Base-by-base conservation (phyloP, 2,888 invertebrate genomes). In the Sesamia inferens region DNA sequence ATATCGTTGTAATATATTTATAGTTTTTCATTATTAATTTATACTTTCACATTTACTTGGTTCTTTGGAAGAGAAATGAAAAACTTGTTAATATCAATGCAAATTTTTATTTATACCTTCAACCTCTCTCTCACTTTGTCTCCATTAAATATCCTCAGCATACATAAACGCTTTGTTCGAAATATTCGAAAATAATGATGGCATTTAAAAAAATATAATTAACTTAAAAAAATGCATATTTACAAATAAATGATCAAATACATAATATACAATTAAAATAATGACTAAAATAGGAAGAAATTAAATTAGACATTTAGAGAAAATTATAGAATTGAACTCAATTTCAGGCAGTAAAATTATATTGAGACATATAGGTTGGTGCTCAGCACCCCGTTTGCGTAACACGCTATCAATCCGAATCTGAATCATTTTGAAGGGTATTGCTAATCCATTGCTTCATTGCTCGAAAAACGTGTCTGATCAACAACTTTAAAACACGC, bases 231-330 rank as follows among this genome's bases (percentile, higher is more conserved):
- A 92, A 31, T 91, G 90, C 93, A 93, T 96, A 96, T 96, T 96
- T 96, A 96, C 96, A 96, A 95, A 95, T 95, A 90, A 94, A 91
- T 93, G 90, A 92, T 90, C 92, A 91, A 93, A 94, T 94, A 95
- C 90, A 96, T 92, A 95, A 94, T 94, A 95, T 94, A 95, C 94
- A 96, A 93, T 94, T 95, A 96, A 92, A 94, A 92, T 95, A 96
- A 92, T 96, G 96, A 96, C 96, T 96, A 94, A 93, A 90, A 90
- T 92, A 93, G 87, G 89, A 92, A 90, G 88, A 87, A 87, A 87
- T 90, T 90, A 92, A 93, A 87, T 90, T 90, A 92, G 93, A 31
- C 31, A 31, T 92, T 93, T 89, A 88, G 86, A 90, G 88, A 83
- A 85, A 86, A 90, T 89, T 88, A 89, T 88, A 88, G 86, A 92